Base-by-base conservation (phyloP, 1,140 invertebrate genomes). In the Acromyrmex heyeri region DNA sequence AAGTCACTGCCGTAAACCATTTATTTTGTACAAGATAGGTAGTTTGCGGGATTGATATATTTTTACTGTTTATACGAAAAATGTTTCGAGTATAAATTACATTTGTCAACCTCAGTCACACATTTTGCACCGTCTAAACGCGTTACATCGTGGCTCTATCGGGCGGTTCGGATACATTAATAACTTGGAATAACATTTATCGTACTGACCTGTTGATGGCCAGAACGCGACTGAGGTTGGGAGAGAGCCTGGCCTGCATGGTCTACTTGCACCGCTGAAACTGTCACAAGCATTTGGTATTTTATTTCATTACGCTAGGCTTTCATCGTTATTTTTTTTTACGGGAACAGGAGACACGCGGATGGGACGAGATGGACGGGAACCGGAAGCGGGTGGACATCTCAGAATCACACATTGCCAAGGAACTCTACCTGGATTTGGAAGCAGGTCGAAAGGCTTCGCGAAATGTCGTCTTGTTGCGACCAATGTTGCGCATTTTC, bases 211-310 rank as follows among this genome's bases (percentile, higher is more conserved):
- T 95, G 94, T 94, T 95, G 93, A 92, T 94, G 94, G 94, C 94
- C 94, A 95, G 94, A 91, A 94, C 94, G 94, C 93, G 94, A 95
- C 94, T 95, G 94, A 94, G 94, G 92, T 93, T 95, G 94, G 93
- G 94, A 94, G 92, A 94, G 94, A 95, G 94, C 94, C 94, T 95
- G 94, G 94, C 93, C 94, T 95, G 94, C 94, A 93, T 95, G 94
- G 93, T 95, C 94, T 94, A 95, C 94, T 94, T 95, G 94, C 94
- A 94, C 94, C 94, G 93, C 94, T 95, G 94, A 95, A 95, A 95
- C 93, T 95, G 93, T 95, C 92, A 94, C 93, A 94, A 95, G 92
- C 90, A 94, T 93, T 95, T 93, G 92, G 91, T 92, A 91, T 94
- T 95, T 94, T 94, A 94, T 93, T 93, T 90, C 88, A 93, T 91